Conservation (phyloP, 2,888 invertebrate genomes). For the Rhaphigaster nebulosa region DNA sequence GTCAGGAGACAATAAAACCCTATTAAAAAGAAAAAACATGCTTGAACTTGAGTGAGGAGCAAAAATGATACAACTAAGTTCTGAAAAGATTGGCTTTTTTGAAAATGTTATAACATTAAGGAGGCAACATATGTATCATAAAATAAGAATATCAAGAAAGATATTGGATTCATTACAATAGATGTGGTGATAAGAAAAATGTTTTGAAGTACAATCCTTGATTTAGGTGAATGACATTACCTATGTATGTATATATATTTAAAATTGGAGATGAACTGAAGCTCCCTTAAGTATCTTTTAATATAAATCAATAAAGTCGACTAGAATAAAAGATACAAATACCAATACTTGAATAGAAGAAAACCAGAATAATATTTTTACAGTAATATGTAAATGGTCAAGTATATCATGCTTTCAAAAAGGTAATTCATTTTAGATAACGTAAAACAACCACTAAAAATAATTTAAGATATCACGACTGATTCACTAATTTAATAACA, state of each 20-base stretch:
- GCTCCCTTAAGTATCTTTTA: not conserved
- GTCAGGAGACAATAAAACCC: not conserved
- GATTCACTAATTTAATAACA: not conserved
- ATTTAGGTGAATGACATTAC: not conserved
- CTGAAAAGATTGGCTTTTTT: not conserved
- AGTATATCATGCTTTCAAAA: not conserved
- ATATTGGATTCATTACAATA: not conserved
- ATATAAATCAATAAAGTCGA: not conserved
- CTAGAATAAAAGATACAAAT: not conserved
- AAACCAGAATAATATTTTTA: not conserved
- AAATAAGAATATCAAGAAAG: not conserved
- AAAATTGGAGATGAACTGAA: not conserved
- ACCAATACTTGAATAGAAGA: not conserved
- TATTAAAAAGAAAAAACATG: not conserved
- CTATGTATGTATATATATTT: too few species aligned
- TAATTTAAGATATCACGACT: not conserved
- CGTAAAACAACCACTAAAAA: not conserved
- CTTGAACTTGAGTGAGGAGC: not conserved
- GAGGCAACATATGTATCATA: not conserved
- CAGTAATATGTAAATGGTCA: not conserved
- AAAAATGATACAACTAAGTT: not conserved
- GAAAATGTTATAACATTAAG: not conserved
- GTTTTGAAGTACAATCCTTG: not conserved
- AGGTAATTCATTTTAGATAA: not conserved
- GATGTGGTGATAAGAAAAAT: not conserved